Base-by-base conservation (phyloP, 2,113 vertebrate species). In the Toxotes jaculatrix region DNA sequence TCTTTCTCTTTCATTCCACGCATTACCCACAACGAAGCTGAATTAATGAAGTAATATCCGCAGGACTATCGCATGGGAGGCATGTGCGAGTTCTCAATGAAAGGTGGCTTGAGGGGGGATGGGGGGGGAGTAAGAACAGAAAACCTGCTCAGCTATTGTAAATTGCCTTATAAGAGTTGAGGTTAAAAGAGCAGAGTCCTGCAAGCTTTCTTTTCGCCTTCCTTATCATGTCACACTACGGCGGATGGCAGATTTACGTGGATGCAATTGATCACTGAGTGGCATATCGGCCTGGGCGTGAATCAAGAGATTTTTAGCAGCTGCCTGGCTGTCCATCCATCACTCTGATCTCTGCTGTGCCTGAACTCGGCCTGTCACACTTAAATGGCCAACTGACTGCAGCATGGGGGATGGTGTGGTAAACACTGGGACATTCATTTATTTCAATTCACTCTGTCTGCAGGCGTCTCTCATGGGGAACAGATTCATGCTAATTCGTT, bases 251-350 rank as follows among this genome's bases (percentile, higher is more conserved):
- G 91, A 91, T 94, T 93, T 91, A 91, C 67, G 68, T 85, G 87
- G 79, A 78, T 21, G 73, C 81, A 78, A 90, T 91, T 89, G 90
- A 93, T 88, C 89, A 88, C 89, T 92, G 90, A 92, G 85, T 79
- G 92, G 77, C 88, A 82, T 83, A 75, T 77, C 88, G 72, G 83
- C 82, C 80, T 47, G 63, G 76, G 64, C 43, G 83, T 91, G 87
- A 92, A 93, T 92, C 90, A 84, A 62, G 87, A 79, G 89, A 92
- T 92, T 93, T 94, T 93, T 89, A 93, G 88, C 94, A 90, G 92
- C 93, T 89, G 93, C 87, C 92, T 85, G 80, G 56, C 82, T 67
- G 84, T 91, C 91, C 90, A 93, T 95, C 93, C 90, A 88, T 95
- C 94, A 95, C 78, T 9, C 71, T 69, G 82, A 77, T 86, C 86